Conservation (phyloP, 2,113 vertebrate genomes). For the Enhydra lutris region DNA sequence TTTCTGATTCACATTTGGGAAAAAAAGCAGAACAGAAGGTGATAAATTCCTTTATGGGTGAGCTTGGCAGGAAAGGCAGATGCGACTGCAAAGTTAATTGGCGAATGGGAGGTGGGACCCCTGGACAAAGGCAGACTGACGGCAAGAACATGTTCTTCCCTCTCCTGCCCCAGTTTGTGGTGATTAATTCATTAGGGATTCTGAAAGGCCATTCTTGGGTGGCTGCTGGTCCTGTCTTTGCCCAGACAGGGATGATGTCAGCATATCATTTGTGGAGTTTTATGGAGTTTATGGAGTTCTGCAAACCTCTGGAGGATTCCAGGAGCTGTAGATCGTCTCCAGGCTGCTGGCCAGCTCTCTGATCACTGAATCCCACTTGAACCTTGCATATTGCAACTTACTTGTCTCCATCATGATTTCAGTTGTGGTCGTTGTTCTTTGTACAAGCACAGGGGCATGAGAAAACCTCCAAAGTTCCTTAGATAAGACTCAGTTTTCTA, state of each 20-base stretch:
- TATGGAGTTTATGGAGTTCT: constrained; percentile 41
- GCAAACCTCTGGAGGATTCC: constrained; percentile 46
- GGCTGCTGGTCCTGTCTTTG: constrained; percentile 47
- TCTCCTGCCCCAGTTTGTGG: background rate
- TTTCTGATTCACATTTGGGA: constrained; percentile 68
- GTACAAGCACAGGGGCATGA: background rate
- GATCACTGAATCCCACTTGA: background rate
- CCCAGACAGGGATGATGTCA: constrained; percentile 74
- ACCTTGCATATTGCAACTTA: background rate
- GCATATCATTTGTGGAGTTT: background rate
- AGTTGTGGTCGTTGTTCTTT: background rate
- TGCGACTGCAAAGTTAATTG: constrained; percentile 72
- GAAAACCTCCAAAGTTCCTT: background rate
- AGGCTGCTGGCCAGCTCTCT: constrained; percentile 14
- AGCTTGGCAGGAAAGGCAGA: constrained; percentile 70
- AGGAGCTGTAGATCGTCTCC: constrained; percentile 30
- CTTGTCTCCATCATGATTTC: background rate
- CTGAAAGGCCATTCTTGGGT: constrained; percentile 54
- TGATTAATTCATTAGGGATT: constrained; percentile 70
- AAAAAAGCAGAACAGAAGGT: constrained; percentile 75
- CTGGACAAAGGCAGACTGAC: background rate
- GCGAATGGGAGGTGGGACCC: constrained; percentile 47
- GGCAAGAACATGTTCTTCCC: background rate
- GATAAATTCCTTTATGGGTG: constrained; percentile 74
- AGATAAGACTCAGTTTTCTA: background rate